Evolutionary conservation across 92 coral and sea anemone species (phyloP), one percentile per base, ranked within the genome.

Genomic region (Parazoanthus atlanticus): DNA sequence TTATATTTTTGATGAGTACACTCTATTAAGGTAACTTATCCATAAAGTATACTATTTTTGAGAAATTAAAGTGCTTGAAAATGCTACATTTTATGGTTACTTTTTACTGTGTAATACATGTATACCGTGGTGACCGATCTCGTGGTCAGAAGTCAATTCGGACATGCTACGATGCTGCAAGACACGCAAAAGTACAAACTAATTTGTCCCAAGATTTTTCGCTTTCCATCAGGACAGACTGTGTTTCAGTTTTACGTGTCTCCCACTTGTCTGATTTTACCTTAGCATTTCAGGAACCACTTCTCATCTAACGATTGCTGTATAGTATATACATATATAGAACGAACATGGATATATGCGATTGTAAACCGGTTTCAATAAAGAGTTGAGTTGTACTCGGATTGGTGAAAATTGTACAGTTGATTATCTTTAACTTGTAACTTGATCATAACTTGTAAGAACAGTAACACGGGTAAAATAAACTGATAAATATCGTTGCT

Each of bases 11-110:
- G 76, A 72, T 33, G 76, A 72, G 76, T 72, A 33, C 34, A 72
- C 76, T 29, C 36, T 72, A 29, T 72, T 9, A 72, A 12, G 40
- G 16, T 72, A 61, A 61, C 69, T 61, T 61, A 61, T 72, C 76
- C 40, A 72, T 72, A 72, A 72, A 72, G 33, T 72, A 29, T 71
- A 16, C 10, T 72, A 72, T 72, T 72, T 72, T 72, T 72, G 38
- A 61, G 69, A 33, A 30, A 72, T 72, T 72, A 72, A 72, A 72
- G 76, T 72, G 33, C 76, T 72, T 72, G 23, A 72, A 72, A 72
- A 72, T 61, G 69, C 69, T 61, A 61, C 28, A 23, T 61, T 61
- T 61, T 61, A 61, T 61, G 69, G 69, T 21, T 61, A 3, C 9
- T 19, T 9, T 61, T 61, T 9, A 21, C 69, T 61, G 69, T 61